A percentile compares a stretch with the other conserved stretches of the same genome.
Conservation (phyloP, 2,888 invertebrate genomes). For the Syrphus vitripennis region DNA sequence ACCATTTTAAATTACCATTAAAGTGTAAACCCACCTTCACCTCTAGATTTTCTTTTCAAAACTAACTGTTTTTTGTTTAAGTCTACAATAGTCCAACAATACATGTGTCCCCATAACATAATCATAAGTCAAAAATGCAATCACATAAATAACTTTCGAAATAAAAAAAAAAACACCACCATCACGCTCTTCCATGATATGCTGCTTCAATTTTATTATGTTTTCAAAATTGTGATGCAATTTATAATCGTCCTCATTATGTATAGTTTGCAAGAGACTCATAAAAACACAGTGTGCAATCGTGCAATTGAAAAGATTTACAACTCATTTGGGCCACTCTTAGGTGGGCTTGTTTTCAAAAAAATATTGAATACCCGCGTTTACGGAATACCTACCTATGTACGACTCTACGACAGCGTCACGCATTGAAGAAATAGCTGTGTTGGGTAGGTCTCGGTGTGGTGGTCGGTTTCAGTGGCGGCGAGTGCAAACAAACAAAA, state of each 20-base stretch:
- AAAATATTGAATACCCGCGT: neutral
- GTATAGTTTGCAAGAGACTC: slow-evolving; percentile 17
- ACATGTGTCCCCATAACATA: neutral
- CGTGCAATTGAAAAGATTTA: slow-evolving; percentile 1
- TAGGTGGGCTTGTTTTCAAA: slow-evolving; percentile 22
- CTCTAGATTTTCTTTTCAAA: neutral
- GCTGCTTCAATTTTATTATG: slow-evolving; percentile 20
- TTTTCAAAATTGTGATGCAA: slow-evolving; percentile 50
- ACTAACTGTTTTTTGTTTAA: too few relatives aligned
- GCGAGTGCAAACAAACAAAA: slow-evolving; percentile 25
- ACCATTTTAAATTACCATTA: too few relatives aligned
- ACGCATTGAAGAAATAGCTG: neutral
- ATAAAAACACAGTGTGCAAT: slow-evolving; percentile 14
- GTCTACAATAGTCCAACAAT: neutral
- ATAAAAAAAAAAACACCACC: neutral
- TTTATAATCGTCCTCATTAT: slow-evolving; percentile 66
- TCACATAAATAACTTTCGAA: neutral
- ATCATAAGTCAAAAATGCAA: neutral
- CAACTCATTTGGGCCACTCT: slow-evolving; percentile 6
- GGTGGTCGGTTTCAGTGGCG: neutral
- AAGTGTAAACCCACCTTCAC: too few relatives aligned
- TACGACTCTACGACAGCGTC: neutral
- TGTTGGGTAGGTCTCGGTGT: neutral
- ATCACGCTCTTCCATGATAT: neutral
- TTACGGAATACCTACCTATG: neutral